phyloP scores from a whole-genome alignment of 2,888 invertebrate species.

The Sminthurinus aureus region DNA sequence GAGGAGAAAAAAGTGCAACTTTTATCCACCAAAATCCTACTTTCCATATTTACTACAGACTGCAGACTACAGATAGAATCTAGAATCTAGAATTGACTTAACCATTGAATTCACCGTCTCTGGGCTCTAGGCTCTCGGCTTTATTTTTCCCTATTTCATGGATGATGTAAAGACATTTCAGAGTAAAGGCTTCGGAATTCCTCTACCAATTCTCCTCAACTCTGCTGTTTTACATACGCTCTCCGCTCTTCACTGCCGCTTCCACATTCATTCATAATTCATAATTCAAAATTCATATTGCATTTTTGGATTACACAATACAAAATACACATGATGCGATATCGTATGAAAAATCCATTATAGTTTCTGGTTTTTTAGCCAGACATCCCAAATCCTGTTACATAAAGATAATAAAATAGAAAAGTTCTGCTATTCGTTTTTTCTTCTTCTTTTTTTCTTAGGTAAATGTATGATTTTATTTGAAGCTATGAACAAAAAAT shows the following conservation, averaged over 20 bases:
- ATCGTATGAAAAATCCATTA: too few relatives aligned
- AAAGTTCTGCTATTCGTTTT: background rate
- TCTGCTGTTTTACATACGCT: background rate
- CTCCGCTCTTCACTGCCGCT: background rate
- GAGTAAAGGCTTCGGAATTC: conserved; percentile 17
- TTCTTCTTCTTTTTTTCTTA: too few relatives aligned
- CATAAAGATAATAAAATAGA: background rate
- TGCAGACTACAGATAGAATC: too few relatives aligned
- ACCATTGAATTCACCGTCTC: conserved; percentile 33
- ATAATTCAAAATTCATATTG: too few relatives aligned
- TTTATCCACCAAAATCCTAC: conserved; percentile 28
- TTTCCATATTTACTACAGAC: conserved; percentile 40
- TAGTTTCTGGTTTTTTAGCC: background rate
- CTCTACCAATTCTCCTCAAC: conserved; percentile 17
- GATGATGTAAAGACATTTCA: conserved; percentile 15
- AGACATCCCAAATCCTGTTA: background rate
- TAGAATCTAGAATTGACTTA: conserved; percentile 22
- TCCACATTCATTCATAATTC: background rate
- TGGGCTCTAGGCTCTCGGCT: background rate
- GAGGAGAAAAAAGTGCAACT: conserved; percentile 2
- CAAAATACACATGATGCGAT: too few relatives aligned
- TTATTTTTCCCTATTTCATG: background rate
- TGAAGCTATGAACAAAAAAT: too few relatives aligned
- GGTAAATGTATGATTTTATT: too few relatives aligned
- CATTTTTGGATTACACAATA: too few relatives aligned